phyloP scores from a whole-genome alignment of 2,888 invertebrate species.

The Pardosa pseudoannulata region DNA sequence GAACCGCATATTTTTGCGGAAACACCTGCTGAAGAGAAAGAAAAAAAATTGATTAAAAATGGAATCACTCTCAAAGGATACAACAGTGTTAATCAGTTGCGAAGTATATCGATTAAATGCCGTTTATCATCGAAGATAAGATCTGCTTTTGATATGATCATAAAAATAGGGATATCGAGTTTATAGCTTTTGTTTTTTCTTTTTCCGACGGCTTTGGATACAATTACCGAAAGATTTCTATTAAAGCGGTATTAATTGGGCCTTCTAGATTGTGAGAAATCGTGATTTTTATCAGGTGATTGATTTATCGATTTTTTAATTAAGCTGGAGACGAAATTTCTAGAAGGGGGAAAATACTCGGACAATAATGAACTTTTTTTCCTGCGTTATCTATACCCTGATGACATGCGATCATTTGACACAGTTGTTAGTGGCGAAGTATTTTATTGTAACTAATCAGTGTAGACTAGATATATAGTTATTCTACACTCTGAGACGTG shows the following conservation, averaged over 20 bases:
- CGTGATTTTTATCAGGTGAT: not conserved
- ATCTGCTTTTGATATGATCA: not conserved
- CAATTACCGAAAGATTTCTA: not conserved
- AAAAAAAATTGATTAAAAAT: conserved; percentile 1
- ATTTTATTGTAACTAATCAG: too few species aligned
- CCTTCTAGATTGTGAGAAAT: not conserved
- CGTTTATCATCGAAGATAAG: conserved; percentile 7
- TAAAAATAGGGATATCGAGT: not conserved
- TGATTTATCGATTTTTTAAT: not conserved
- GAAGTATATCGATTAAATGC: conserved; percentile 7
- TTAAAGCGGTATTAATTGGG: not conserved
- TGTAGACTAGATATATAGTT: too few species aligned
- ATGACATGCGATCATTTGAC: too few species aligned
- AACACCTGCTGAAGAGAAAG: conserved; percentile 10
- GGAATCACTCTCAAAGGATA: not conserved
- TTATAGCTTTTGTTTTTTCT: not conserved
- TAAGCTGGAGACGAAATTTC: not conserved
- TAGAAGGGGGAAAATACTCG: too few species aligned
- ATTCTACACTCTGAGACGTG: too few species aligned
- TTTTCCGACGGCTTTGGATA: not conserved
- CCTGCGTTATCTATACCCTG: too few species aligned
- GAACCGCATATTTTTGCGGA: not conserved
- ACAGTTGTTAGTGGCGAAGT: too few species aligned
- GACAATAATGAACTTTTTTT: not conserved
- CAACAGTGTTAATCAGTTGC: not conserved